These are phyloP conservation scores for Laterallus jamaicensis DNA, from an alignment of 2,113 vertebrate species.

Conservation along the genomic window DNA sequence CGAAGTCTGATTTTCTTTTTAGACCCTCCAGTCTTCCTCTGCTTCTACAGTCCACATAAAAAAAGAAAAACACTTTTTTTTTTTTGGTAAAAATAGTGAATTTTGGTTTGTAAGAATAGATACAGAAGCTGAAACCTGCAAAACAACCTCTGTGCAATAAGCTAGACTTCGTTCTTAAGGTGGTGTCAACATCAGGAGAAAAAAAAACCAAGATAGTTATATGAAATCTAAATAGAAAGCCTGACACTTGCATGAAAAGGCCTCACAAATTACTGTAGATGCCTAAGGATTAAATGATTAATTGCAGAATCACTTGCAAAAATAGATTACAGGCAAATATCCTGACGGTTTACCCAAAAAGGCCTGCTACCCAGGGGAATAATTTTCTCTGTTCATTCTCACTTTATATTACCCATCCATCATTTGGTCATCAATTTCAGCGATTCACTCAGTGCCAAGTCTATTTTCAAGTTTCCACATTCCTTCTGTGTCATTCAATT, in stretches of 20 bases:
- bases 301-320: not conserved
- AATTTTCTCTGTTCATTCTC: conserved; percentile 23
- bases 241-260: not conserved
- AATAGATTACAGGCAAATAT: not conserved
- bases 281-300: not conserved
- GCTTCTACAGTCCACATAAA: not conserved
- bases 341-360: not conserved
- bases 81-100: no score
- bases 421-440: conserved; percentile 4
- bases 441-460: not conserved
- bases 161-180: not conserved
- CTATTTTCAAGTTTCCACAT: conserved; percentile 43
- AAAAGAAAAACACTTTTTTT: accelerated
- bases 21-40: not conserved
- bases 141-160: not conserved
- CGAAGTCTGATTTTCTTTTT: not conserved
- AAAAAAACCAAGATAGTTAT: not conserved
- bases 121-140: not conserved
- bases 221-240: not conserved
- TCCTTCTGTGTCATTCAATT: conserved; percentile 22
- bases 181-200: not conserved
- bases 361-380: not conserved
- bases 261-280: not conserved
- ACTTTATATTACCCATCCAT: conserved; percentile 34
- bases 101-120: not conserved